Evolutionary conservation across 2,888 invertebrate species (phyloP), one percentile per base, ranked within the genome.

Genomic region (Epirrhoe alternata): DNA sequence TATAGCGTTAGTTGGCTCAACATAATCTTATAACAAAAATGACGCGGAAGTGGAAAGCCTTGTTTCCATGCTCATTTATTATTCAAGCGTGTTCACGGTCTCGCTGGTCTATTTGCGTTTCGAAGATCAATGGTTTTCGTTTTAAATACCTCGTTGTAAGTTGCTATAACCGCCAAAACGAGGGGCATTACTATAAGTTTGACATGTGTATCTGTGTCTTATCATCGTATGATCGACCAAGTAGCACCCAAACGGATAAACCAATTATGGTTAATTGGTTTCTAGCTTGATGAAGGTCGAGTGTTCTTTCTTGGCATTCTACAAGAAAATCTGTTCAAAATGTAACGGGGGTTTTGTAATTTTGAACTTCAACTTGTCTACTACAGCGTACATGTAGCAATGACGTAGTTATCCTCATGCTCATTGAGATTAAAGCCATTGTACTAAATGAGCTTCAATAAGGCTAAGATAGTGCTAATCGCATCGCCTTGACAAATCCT

Each of bases 401-500:
- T 35, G 17, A 17, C 49, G 14, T 24, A 14, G 33, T 24, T 52
- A 45, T 51, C 17, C 42, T 31, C 31, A 5, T 42, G 30, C 6
- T 53, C 33, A 30, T 53, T 57, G 31, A 53, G 51, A 38, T 56
- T 49, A 10, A 42, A 59, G 35, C 42, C 16, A 54, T 51, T 33
- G 52, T 55, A 30, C 47, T 58, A 30, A 64, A 55, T 65, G 31
- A 51, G 33, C 55, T 55, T 14, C 45, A 62, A 42, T 54, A 38
- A 60, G 42, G 24, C 31, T 50, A 30, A 53, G 64, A 62, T 58
- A 42, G 50, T 50, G 54, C 38, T 60, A 51, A 63, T 55, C 59
- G 17, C 31, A n/a, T 55, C 30, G 30, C 61, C 64, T 64, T 63
- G 60, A 53, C 54, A 62, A 66, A 73, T 64, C 61, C 58, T 33